Evolutionary conservation across 2,888 invertebrate genomes (phyloP), one percentile per base, ranked within the genome.

Genomic region (Cantharis rustica): DNA sequence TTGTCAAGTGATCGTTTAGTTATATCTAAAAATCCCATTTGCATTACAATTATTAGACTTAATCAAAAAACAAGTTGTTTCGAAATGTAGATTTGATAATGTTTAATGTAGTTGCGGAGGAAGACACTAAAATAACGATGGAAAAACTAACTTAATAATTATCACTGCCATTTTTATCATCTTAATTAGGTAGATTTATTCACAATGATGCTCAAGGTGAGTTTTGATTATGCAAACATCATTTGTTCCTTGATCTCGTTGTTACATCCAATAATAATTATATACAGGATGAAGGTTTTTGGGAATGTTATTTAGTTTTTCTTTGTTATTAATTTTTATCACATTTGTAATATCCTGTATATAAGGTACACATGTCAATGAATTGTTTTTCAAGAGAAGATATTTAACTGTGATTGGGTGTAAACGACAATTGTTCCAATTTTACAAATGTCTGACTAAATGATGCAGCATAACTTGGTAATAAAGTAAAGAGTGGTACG

Each of bases 161-260:
- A 82, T 85, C 86, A 86, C 86, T 86, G 86, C 86, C 86, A 86
- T 84, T 84, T 84, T 82, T 79, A 81, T 84, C 84, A 83, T 84
- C 80, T 81, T 81, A 75, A 83, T 75, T 83, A 83, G 79, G 78
- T 81, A 82, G 80, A 81, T 83, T 84, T 82, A 84, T 82, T 81
- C 79, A 80, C 79, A 80, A 82, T 84, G 83, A 83, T 83, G 84
- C 84, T 84, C 84, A 84, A 84, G 79, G 79, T 76, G 78, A 77
- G 64, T 76, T 75, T 81, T 70, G 77, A 70, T 73, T 78, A 80
- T 75, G 75, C 76, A 75, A 80, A 79, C 80, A 80, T 82, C 79
- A 81, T 73, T 78, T 77, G 78, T 78, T 79, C 77, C 72, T 81
- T 84, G 84, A 85, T 84, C 84, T 85, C 82, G 83, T 85, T 85